Percentiles rank a stretch among this genome's conserved stretches.
Conservation (phyloP, 2,113 vertebrate species). For the Saimiri boliviensis region DNA sequence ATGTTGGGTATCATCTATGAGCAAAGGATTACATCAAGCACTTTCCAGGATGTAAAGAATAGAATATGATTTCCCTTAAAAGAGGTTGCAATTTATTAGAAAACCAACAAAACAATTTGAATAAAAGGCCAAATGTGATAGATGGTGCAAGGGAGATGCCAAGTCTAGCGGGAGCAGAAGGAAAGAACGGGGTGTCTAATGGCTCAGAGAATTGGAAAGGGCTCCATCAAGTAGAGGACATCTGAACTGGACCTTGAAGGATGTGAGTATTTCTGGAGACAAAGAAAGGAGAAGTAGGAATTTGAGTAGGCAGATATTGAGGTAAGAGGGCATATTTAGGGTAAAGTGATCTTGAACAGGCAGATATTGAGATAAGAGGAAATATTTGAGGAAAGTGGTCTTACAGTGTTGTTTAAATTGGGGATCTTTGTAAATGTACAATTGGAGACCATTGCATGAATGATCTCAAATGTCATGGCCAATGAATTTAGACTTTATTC, state of each 20-base stretch:
- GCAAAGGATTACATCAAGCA: background rate
- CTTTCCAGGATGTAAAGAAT: background rate
- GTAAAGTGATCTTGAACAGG: background rate
- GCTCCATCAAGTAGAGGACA: too few relatives aligned
- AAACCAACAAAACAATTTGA: background rate
- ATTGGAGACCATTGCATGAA: background rate
- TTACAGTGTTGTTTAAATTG: background rate
- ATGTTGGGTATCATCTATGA: background rate
- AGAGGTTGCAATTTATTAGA: background rate
- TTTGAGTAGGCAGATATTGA: background rate
- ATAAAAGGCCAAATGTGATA: background rate
- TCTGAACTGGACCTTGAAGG: background rate
- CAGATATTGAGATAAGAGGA: background rate
- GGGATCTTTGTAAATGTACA: background rate
- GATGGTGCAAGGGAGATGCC: background rate
- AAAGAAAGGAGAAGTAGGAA: background rate
- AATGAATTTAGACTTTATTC: background rate
- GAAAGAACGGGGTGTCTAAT: background rate
- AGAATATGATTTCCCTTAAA: background rate
- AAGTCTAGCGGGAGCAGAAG: background rate
- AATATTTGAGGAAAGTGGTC: background rate
- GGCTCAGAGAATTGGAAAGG: background rate
- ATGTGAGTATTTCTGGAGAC: background rate
- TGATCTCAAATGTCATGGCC: background rate
- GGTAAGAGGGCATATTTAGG: background rate